These are phyloP conservation scores for Enteromius unitaeniatus DNA, from an alignment of 2,797 vertebrate species.

Conservation along the genomic window DNA sequence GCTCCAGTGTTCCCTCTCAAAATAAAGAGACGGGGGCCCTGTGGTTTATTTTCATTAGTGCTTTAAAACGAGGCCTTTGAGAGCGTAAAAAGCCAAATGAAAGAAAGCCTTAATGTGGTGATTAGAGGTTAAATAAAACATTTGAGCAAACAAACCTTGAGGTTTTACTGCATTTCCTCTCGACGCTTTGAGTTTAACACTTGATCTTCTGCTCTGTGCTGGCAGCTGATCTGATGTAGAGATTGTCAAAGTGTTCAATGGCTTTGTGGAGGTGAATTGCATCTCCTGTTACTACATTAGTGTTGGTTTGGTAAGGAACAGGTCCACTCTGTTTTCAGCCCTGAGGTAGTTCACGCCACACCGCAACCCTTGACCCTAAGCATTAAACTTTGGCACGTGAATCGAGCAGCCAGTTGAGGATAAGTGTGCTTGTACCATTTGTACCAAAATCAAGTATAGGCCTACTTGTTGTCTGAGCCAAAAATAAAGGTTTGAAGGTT, in stretches of 20 bases:
- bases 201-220: not conserved
- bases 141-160: conserved; percentile 67
- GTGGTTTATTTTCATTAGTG: conserved; percentile 80
- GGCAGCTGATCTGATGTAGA: conserved; percentile 27
- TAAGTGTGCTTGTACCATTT: not conserved
- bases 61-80: conserved; percentile 76
- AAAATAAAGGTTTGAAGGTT: not conserved
- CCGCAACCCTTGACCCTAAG: conserved; percentile 53
- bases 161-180: conserved; percentile 69
- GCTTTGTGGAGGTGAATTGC: conserved; percentile 27
- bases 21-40: conserved; percentile 75
- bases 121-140: conserved; percentile 75
- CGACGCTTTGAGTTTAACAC: conserved; percentile 37
- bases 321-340: conserved; percentile 17
- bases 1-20: conserved; percentile 67
- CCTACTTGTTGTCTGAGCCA: not conserved
- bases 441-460: not conserved
- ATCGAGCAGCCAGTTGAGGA: not conserved
- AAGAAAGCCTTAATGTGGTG: conserved; percentile 76
- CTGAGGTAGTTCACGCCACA: conserved; percentile 45
- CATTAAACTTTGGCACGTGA: conserved; percentile 19
- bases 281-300: conserved; percentile 40
- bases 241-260: conserved; percentile 3
- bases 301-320: conserved; percentile 23
- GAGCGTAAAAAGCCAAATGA: conserved; percentile 62